Evolutionary conservation across 2,888 invertebrate genomes (phyloP).

Genomic region (Conomelus anceps): DNA sequence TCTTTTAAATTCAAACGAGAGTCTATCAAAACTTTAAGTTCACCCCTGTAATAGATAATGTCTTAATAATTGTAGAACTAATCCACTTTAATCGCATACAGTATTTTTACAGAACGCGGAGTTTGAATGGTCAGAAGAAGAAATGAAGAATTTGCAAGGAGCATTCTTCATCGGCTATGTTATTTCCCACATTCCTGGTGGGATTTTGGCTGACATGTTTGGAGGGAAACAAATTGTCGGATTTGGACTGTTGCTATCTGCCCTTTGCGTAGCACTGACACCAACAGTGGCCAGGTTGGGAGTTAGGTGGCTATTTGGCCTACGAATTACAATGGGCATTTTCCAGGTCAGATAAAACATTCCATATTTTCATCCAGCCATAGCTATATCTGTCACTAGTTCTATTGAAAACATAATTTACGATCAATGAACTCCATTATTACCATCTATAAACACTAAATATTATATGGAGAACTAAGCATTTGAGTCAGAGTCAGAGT

Average conservation of each 20-base stretch:
- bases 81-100: no score
- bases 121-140: not conserved
- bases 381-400: no score
- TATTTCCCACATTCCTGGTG: constrained; percentile 21
- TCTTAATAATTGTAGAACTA: no score
- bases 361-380: no score
- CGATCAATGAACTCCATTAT: no score
- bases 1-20: no score
- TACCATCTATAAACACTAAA: no score
- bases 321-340: not conserved
- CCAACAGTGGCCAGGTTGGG: constrained; percentile 40
- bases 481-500: no score
- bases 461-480: no score
- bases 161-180: constrained; percentile 22
- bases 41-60: no score
- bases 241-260: constrained; percentile 46
- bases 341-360: not conserved
- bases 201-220: constrained; percentile 19
- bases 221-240: constrained; percentile 25
- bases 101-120: not conserved
- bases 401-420: no score
- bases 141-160: constrained; percentile 1
- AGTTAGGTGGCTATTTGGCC: not conserved
- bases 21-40: no score
- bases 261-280: constrained; percentile 42